Percentiles rank a stretch among this genome's conserved stretches.
These are phyloP conservation scores for Drosophila atripex DNA, from an alignment of 2,888 invertebrate genomes.

Conservation along the genomic window DNA sequence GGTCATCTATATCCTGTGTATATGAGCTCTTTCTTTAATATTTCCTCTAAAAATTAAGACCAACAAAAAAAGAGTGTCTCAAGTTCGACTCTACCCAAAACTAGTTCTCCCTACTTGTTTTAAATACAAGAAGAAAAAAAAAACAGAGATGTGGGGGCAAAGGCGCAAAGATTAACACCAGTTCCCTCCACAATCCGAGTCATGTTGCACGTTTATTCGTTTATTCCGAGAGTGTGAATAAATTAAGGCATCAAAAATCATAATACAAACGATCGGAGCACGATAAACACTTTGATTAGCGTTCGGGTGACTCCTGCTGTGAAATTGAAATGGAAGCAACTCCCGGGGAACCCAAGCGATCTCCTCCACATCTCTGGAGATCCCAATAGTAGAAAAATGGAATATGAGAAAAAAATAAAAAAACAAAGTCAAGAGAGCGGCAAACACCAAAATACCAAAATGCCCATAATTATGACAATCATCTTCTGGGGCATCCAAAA, in stretches of 20 bases:
- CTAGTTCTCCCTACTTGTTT: neutral
- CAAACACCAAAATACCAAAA: slow-evolving; percentile 76
- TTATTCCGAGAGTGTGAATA: slow-evolving; percentile 78
- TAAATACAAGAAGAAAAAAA: neutral
- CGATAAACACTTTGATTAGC: slow-evolving; percentile 81
- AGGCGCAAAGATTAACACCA: slow-evolving; percentile 72
- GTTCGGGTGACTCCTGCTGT: slow-evolving; percentile 63
- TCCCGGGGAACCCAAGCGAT: slow-evolving; percentile 46
- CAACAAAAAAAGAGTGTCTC: neutral
- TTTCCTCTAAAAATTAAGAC: no score
- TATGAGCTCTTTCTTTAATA: neutral
- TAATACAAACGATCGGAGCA: slow-evolving; percentile 77
- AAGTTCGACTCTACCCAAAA: neutral
- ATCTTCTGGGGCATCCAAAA: slow-evolving; percentile 29
- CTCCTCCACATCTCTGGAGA: no score
- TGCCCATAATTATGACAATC: slow-evolving; percentile 78
- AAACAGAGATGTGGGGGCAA: slow-evolving; percentile 1
- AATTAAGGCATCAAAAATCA: slow-evolving; percentile 80
- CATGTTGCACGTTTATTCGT: slow-evolving; percentile 38
- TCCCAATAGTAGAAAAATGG: slow-evolving; percentile 2
- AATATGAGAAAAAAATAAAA: no score
- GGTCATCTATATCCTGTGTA: neutral
- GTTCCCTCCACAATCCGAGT: slow-evolving; percentile 2
- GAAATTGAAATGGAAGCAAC: slow-evolving; percentile 78
- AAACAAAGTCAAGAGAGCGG: slow-evolving; percentile 54